Evolutionary conservation across 2,797 vertebrate genomes (phyloP).

Genomic region (Enteromius viviparus): DNA sequence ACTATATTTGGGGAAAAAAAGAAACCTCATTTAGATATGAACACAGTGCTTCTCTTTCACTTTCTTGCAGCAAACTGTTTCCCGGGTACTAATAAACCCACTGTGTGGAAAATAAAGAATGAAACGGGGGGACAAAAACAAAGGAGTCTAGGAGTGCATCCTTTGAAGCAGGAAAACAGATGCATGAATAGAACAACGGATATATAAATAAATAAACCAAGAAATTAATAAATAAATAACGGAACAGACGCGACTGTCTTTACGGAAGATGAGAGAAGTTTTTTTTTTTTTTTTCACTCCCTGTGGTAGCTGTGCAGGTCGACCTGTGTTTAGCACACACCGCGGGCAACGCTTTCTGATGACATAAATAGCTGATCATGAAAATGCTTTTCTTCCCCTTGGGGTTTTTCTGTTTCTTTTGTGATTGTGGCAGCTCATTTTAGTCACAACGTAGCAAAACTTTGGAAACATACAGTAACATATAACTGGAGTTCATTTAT

Average conservation of each 20-base stretch:
- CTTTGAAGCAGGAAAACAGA: constrained; percentile 61
- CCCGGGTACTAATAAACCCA: constrained; percentile 63
- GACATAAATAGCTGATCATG: constrained; percentile 46
- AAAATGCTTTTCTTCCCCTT: constrained; percentile 37
- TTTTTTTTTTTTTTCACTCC: constrained; percentile 23
- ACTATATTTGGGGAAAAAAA: constrained; percentile 59
- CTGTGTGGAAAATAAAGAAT: constrained; percentile 56
- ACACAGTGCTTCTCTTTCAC: constrained; percentile 57
- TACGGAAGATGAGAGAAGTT: constrained; percentile 49
- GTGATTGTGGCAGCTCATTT: constrained; percentile 67
- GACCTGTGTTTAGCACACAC: constrained; percentile 42
- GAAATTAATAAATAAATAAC: constrained; percentile 51
- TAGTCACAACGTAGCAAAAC: constrained; percentile 18
- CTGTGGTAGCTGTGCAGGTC: constrained; percentile 15
- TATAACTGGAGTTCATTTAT: constrained; percentile 6
- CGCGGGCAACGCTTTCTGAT: constrained; percentile 44
- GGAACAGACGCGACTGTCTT: constrained; percentile 45
- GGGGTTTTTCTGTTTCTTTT: constrained; percentile 63
- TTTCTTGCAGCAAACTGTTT: constrained; percentile 49
- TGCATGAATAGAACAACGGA: constrained; percentile 56
- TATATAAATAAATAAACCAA: constrained; percentile 57
- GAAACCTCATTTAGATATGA: constrained; percentile 64
- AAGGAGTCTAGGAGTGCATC: constrained; percentile 34
- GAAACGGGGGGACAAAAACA: constrained; percentile 46
- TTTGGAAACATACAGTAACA: constrained; percentile 30